These are phyloP conservation scores for Amniataba percoides DNA, from an alignment of 2,797 vertebrate species.

Conservation along the genomic window DNA sequence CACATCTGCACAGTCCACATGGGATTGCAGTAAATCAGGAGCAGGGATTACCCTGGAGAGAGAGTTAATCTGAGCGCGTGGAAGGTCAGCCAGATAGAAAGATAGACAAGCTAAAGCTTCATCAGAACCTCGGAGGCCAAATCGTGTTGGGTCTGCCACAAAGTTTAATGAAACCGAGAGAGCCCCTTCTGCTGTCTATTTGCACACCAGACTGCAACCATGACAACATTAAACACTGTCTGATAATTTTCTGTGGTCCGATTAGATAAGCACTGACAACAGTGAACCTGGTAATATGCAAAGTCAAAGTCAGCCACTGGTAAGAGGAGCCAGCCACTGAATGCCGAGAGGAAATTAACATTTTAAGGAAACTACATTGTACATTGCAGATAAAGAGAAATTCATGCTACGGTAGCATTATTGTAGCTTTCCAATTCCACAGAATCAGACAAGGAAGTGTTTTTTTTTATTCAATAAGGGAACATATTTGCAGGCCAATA, in stretches of 20 bases:
- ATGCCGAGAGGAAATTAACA: neutral
- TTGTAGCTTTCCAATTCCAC: neutral
- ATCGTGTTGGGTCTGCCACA: slow-evolving; percentile 21
- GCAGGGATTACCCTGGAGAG: slow-evolving; percentile 71
- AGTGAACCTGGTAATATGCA: neutral
- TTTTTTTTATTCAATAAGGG: neutral
- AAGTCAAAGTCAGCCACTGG: slow-evolving; percentile 11
- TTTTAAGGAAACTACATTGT: neutral
- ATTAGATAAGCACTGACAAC: slow-evolving; percentile 9
- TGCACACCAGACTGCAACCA: slow-evolving; percentile 18
- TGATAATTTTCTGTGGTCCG: neutral
- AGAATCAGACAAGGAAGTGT: neutral
- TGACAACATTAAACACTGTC: slow-evolving; percentile 7
- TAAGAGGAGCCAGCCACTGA: neutral
- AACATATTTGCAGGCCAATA: neutral
- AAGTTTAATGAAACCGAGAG: slow-evolving; percentile 36
- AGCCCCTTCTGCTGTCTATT: slow-evolving; percentile 25
- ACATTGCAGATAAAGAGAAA: neutral
- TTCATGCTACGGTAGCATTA: no score
- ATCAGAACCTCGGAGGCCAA: slow-evolving; percentile 32
- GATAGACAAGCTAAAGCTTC: slow-evolving; percentile 57
- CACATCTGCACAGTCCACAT: slow-evolving; percentile 36
- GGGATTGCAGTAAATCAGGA: slow-evolving; percentile 69
- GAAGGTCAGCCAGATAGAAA: slow-evolving; percentile 53
- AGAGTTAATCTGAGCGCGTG: slow-evolving; percentile 72